Base-by-base conservation (phyloP, 2,888 invertebrate species). In the Horisme vitalbata region DNA sequence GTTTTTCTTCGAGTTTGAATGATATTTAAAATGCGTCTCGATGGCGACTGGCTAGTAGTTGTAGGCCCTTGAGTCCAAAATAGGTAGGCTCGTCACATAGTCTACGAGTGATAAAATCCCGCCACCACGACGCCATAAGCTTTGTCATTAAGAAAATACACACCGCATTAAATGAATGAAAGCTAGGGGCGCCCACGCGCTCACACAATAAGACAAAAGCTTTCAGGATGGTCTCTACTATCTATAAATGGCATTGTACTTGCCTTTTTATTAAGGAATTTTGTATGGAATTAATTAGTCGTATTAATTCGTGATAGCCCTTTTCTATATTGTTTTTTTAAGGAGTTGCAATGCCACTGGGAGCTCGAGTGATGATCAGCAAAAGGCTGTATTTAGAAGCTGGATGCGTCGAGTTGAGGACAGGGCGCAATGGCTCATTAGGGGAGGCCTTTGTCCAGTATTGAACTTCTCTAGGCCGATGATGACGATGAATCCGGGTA, bases 171-270 rank as follows among this genome's bases (percentile, higher is more conserved):
- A 78, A 75, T 84, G 80, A 83, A 84, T 83, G 80, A 77, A 74
- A 66, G 65, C 61, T 72, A 76, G 82, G 81, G 81, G 70, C 86
- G 74, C 87, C 86, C 79, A 86, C 86, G 76, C 81, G 47, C 45
- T 52, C 30, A 66, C 59, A 75, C 80, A 79, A 79, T 75, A 68
- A 80, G 71, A 79, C 75, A 77, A 79, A 80, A 77, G 75, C 77
- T 75, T 73, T 76, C 65, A 69, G 69, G 75, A 71, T 65, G 64
- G 61, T 68, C 59, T 60, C 62, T 63, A 66, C 61, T 63, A 58
- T 58, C 63, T 65, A 65, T 72, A 67, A 52, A 63, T 61, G 61
- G 63, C 45, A 65, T 58, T 48, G 58, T 52, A 53, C 56, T 58
- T 52, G 58, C 9, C 47, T 48, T 14, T 58, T 54, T 56, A 54